Evolutionary conservation across 2,113 vertebrate genomes (phyloP).

Genomic region (Aegithalos caudatus): DNA sequence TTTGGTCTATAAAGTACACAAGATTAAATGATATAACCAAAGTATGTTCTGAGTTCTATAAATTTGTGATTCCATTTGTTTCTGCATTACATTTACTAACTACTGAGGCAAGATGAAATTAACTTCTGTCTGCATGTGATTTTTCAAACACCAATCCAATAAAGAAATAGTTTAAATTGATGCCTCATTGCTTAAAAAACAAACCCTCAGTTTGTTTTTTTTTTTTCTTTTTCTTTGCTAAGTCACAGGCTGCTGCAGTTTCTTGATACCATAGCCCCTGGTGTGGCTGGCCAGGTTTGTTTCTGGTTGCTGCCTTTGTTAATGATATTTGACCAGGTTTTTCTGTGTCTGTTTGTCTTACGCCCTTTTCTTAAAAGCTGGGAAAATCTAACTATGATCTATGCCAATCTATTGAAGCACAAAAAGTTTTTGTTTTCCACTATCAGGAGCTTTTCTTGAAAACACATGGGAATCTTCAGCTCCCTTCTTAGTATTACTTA

Average conservation of each 20-base stretch:
- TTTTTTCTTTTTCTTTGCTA: background rate
- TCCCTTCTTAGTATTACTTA: background rate
- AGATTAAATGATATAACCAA: background rate
- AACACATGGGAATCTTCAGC: background rate
- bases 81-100: background rate
- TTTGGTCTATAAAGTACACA: background rate
- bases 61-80: background rate
- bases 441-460: background rate
- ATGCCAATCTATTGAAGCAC: background rate
- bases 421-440: background rate
- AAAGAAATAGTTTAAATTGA: background rate
- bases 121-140: background rate
- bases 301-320: background rate
- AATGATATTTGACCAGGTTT: background rate
- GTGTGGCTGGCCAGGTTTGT: background rate
- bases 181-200: background rate
- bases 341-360: background rate
- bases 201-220: background rate
- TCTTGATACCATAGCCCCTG: background rate
- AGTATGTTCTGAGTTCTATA: background rate
- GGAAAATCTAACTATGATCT: background rate
- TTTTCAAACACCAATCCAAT: background rate
- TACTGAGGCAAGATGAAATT: background rate
- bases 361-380: background rate
- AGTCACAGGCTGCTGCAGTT: background rate